Evolutionary conservation across 2,888 invertebrate genomes (phyloP).

Genomic region (Bruchidius siliquastri): DNA sequence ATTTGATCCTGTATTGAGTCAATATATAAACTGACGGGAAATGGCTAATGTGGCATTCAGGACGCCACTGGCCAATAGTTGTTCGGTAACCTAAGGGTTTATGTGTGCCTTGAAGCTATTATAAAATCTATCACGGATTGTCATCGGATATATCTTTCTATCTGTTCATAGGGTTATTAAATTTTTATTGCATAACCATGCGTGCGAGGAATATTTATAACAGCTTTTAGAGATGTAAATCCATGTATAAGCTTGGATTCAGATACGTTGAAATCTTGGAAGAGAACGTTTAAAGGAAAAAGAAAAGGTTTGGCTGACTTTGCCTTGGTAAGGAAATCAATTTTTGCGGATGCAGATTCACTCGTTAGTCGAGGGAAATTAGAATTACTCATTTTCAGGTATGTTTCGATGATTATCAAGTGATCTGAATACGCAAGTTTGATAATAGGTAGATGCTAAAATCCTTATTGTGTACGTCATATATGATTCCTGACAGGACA

Average conservation of each 20-base stretch:
- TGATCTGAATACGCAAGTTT: too few relatives aligned
- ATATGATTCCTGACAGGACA: too few relatives aligned
- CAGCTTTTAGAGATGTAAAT: not conserved
- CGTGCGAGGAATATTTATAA: not conserved
- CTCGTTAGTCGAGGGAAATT: not conserved
- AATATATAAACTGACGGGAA: not conserved
- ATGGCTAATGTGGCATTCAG: not conserved
- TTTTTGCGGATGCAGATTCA: not conserved
- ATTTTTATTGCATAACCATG: not conserved
- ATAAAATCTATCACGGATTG: not conserved
- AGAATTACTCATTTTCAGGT: too few relatives aligned
- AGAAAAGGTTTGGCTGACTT: not conserved
- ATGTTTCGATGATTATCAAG: too few relatives aligned
- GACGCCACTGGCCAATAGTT: not conserved
- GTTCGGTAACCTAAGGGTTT: not conserved
- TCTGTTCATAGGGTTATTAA: not conserved
- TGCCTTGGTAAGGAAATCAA: not conserved
- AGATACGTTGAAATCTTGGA: not conserved
- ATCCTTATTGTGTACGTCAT: too few relatives aligned
- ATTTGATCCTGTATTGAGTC: too few relatives aligned
- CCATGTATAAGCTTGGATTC: not conserved
- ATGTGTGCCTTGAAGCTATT: not conserved
- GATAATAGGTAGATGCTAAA: too few relatives aligned
- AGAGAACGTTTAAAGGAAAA: not conserved
- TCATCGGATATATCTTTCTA: not conserved